Conservation (phyloP, 1,140 invertebrate species). For the Anthonomus grandis region DNA sequence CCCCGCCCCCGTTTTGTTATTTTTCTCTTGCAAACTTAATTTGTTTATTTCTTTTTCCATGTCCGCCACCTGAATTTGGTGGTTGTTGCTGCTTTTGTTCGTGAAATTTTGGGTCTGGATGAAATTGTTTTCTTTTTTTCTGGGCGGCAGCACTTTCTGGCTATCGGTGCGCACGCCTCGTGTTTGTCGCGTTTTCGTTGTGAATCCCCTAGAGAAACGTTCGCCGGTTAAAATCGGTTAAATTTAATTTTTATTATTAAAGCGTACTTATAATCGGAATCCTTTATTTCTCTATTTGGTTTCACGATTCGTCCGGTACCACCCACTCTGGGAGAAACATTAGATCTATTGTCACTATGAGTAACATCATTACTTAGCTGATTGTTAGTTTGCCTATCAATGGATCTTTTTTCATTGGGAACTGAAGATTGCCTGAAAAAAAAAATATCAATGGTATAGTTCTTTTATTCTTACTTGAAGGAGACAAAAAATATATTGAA, state of each 20-base stretch:
- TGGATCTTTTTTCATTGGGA: too few relatives aligned
- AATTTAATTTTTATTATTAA: not conserved
- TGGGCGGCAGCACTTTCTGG: slow-evolving; percentile 29
- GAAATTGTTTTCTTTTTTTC: slow-evolving; percentile 37
- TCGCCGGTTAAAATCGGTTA: too few relatives aligned
- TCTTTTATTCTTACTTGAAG: too few relatives aligned
- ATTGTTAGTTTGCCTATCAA: too few relatives aligned
- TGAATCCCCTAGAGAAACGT: slow-evolving; percentile 41
- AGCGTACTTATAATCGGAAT: slow-evolving; percentile 38
- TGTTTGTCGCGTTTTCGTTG: slow-evolving; percentile 39
- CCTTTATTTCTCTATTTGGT: slow-evolving; percentile 39
- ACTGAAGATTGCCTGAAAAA: too few relatives aligned
- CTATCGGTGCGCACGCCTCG: slow-evolving; percentile 29
- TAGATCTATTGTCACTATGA: not conserved
- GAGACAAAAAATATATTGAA: too few relatives aligned
- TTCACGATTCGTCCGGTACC: slow-evolving; percentile 42
- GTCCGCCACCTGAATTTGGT: slow-evolving; percentile 39
- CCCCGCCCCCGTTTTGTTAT: slow-evolving; percentile 40
- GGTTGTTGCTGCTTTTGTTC: slow-evolving; percentile 37
- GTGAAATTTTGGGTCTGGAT: slow-evolving; percentile 50
- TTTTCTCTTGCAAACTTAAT: slow-evolving; percentile 45
- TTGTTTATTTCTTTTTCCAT: slow-evolving; percentile 53
- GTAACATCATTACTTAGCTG: too few relatives aligned
- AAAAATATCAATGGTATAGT: too few relatives aligned
- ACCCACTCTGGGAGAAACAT: slow-evolving; percentile 22